phyloP scores from a whole-genome alignment of 1,140 invertebrate genomes.

The Nomia melanderi region DNA sequence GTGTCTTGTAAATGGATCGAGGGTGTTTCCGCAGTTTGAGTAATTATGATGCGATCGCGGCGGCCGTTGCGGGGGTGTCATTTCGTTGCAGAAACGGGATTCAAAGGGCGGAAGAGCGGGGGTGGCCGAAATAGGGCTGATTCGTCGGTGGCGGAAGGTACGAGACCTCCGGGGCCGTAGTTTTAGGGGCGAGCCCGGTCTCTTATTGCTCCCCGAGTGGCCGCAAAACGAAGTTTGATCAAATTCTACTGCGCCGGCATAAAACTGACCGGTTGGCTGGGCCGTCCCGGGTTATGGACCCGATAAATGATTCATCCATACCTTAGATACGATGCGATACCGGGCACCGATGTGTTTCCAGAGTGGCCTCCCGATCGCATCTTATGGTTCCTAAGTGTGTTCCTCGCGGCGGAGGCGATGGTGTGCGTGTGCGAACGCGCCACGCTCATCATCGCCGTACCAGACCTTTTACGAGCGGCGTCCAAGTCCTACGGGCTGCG shows the following conservation, averaged over 20 bases:
- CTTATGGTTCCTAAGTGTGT: background rate
- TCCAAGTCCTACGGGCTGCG: slow-evolving; percentile 42
- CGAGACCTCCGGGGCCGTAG: slow-evolving; percentile 74
- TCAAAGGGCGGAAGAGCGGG: slow-evolving; percentile 2
- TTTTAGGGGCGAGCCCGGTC: slow-evolving; percentile 74
- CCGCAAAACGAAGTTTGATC: slow-evolving; percentile 82
- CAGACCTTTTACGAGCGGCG: slow-evolving; percentile 64
- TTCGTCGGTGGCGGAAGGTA: slow-evolving; percentile 41
- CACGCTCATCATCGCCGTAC: slow-evolving; percentile 57
- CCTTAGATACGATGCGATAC: slow-evolving; percentile 65
- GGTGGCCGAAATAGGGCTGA: slow-evolving; percentile 2
- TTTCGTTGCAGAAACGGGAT: slow-evolving; percentile 49
- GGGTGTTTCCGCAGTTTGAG: slow-evolving; percentile 17
- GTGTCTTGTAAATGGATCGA: slow-evolving; percentile 11
- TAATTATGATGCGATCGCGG: slow-evolving; percentile 59
- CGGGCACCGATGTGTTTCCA: slow-evolving; percentile 33
- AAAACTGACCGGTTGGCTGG: slow-evolving; percentile 77
- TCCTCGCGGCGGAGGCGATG: background rate
- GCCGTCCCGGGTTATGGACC: slow-evolving; percentile 69
- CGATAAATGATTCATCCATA: slow-evolving; percentile 81
- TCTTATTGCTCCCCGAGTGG: slow-evolving; percentile 81
- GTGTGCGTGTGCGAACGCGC: background rate
- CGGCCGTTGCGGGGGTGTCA: slow-evolving; percentile 32
- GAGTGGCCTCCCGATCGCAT: slow-evolving; percentile 8
- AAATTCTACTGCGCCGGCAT: slow-evolving; percentile 81